Base-by-base conservation (phyloP, 2,113 vertebrate genomes). In the Chionodraco myersi region DNA sequence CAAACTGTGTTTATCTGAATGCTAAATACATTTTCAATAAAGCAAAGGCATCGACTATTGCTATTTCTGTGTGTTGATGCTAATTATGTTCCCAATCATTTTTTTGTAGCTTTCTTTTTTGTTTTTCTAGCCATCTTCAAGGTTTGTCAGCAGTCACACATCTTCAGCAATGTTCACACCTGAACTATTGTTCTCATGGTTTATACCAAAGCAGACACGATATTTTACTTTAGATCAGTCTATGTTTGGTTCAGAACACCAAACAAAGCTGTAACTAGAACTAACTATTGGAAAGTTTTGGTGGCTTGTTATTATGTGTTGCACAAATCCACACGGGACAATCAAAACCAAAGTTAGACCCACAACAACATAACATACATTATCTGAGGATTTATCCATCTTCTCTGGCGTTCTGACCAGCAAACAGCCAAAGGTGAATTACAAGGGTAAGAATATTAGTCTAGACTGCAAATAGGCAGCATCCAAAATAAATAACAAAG, bases 221-320 rank as follows among this genome's bases (percentile, higher is more conserved):
- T 14, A 64, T 16, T 86, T 82, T 53, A 70, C 6, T 58, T 52
- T 3, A 8, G 23, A 41, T 74, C 23, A 21, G 23, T 23, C n/a
- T 34, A 10, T 64, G 47, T 64, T 12, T 36, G 15, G 61, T 57
- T 67, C 45, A 79, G 52, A 36, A 36, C 67, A 23, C 11, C 21
- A 21, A 73, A 54, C 23, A 61, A 64, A 34, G 44, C 41, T 41
- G 3, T 69, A 57, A 67, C 68, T 36, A 61, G 36, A 63, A 61
- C 51, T 75, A 18, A 64, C 79, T 79, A 79, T 80, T 73, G 53
- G 59, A 54, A 48, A 12, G 69, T 74, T 72, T 80, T 68, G 57
- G 36, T 73, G 77, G 71, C 78, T 30, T 59, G 66, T 60, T 23
- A 59, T 61, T 65, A 16, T 15, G 47, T 34, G 23, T 30, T 26